phyloP scores from a whole-genome alignment of 1,140 invertebrate genomes.

The Leptopilina clavipes region DNA sequence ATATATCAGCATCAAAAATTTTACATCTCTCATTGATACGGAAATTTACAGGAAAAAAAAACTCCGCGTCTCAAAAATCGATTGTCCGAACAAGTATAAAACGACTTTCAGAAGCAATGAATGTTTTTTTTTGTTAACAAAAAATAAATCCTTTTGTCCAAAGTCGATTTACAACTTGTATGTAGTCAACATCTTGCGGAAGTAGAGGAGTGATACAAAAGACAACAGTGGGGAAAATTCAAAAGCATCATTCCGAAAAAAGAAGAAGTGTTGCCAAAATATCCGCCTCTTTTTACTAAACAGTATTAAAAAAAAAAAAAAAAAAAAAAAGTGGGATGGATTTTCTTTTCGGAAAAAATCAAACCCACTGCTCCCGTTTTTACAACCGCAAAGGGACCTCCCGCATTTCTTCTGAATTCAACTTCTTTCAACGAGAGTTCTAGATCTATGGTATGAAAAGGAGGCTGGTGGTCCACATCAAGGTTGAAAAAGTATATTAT shows the following conservation, averaged over 20 bases:
- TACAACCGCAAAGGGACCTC: not conserved
- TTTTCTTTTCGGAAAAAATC: constrained; percentile 19
- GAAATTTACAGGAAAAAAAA: too few relatives aligned
- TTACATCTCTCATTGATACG: too few relatives aligned
- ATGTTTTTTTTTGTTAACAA: too few relatives aligned
- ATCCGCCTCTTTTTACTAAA: not conserved
- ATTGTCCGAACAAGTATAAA: too few relatives aligned
- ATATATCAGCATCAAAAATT: too few relatives aligned
- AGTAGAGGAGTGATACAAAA: constrained; percentile 5
- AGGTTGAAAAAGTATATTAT: not conserved
- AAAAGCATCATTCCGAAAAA: not conserved
- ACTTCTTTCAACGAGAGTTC: not conserved
- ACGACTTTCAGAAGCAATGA: too few relatives aligned
- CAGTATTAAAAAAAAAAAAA: not conserved
- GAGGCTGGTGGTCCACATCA: constrained; percentile 24
- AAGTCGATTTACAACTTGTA: too few relatives aligned
- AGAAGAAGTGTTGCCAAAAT: constrained; percentile 5
- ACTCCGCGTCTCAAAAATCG: too few relatives aligned
- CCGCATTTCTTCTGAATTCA: not conserved
- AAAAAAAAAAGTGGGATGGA: too few relatives aligned
- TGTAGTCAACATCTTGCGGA: not conserved
- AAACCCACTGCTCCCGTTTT: not conserved
- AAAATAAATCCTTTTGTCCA: too few relatives aligned
- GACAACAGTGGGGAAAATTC: not conserved
- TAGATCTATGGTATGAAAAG: not conserved